Conservation (phyloP, 2,113 vertebrate species). For the Thalassoma bifasciatum region DNA sequence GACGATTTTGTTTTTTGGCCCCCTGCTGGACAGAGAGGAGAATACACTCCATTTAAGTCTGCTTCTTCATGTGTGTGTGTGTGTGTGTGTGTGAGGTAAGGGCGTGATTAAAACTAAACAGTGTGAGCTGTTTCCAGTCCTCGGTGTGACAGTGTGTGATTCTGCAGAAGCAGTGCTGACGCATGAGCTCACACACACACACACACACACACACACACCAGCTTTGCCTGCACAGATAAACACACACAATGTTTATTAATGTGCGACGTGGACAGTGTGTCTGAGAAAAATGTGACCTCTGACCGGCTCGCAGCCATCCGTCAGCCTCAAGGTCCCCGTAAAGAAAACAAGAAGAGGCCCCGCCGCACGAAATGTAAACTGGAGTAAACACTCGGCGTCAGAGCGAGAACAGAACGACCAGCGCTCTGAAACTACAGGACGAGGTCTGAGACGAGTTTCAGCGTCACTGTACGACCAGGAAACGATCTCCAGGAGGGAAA, state of each 20-base stretch:
- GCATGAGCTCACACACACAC: conserved; percentile 27
- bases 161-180: conserved; percentile 24
- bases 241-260: conserved; percentile 65
- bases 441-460: fast-evolving
- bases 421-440: neutral
- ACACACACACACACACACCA: conserved; percentile 5
- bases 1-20: too few species aligned
- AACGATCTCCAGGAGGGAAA: neutral
- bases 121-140: neutral
- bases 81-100: neutral
- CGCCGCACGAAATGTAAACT: conserved; percentile 51
- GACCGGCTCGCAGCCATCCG: conserved; percentile 21
- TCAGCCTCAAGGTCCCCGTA: conserved; percentile 63
- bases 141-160: conserved; percentile 13
- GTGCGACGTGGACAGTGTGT: conserved; percentile 42
- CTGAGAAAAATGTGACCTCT: conserved; percentile 70
- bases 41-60: neutral
- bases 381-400: conserved; percentile 12
- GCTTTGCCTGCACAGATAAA: conserved; percentile 13
- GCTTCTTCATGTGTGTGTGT: neutral
- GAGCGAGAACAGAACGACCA: neutral
- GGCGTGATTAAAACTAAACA: conserved; percentile 4
- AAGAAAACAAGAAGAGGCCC: conserved; percentile 64
- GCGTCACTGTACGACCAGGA: neutral
- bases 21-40: neutral